Percentiles rank a stretch among this genome's conserved stretches.
Evolutionary conservation across 2,113 vertebrate genomes (phyloP).

Genomic region (Seriola aureovittata): DNA sequence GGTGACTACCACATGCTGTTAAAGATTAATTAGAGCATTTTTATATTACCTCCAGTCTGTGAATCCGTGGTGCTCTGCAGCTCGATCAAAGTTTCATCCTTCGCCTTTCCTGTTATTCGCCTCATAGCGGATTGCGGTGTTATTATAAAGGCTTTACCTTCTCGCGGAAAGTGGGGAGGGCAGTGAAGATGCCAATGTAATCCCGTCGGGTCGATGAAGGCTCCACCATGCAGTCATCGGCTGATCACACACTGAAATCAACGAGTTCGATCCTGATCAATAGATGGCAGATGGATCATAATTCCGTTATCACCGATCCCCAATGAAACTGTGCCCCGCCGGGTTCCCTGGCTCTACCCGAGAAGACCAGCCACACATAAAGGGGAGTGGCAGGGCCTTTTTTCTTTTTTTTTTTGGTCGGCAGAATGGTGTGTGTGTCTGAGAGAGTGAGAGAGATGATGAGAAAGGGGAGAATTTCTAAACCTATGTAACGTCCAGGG

Average conservation of each 20-base stretch:
- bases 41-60: slow-evolving; percentile 73
- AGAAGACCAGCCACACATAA: slow-evolving; percentile 47
- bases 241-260: slow-evolving; percentile 14
- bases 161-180: neutral
- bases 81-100: slow-evolving; percentile 85
- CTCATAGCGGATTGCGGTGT: slow-evolving; percentile 72
- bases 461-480: neutral
- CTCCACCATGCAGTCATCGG: neutral
- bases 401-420: slow-evolving; percentile 55
- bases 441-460: neutral
- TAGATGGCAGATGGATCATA: neutral
- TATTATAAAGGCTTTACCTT: slow-evolving; percentile 37
- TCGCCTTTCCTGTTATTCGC: slow-evolving; percentile 81
- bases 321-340: slow-evolving; percentile 14
- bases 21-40: neutral
- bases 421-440: slow-evolving; percentile 39
- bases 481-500: too few relatives aligned
- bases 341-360: slow-evolving; percentile 23
- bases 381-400: slow-evolving; percentile 64
- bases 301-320: neutral
- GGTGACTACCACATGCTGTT: too few relatives aligned
- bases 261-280: slow-evolving; percentile 3
- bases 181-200: slow-evolving; percentile 33
- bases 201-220: neutral
- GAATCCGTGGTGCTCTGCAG: slow-evolving; percentile 75